Percentiles rank a stretch among this genome's conserved stretches.
These are phyloP conservation scores for Oxyura jamaicensis DNA, from an alignment of 2,113 vertebrate species.

Conservation along the genomic window DNA sequence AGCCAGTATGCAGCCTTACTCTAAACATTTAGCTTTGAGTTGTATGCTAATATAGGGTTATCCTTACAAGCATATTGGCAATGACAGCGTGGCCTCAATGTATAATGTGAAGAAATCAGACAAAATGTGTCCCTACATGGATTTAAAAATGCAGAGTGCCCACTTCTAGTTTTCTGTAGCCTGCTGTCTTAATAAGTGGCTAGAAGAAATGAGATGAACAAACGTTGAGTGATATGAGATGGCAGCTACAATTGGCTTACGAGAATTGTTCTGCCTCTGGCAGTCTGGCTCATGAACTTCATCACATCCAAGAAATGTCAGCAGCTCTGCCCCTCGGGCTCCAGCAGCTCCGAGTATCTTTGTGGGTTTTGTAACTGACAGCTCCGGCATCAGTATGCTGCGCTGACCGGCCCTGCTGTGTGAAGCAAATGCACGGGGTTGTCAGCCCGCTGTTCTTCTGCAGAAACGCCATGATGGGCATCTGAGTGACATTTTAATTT, in stretches of 20 bases:
- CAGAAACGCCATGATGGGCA: conserved; percentile 51
- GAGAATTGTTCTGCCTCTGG: conserved; percentile 51
- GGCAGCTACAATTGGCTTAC: conserved; percentile 52
- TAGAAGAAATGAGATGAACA: conserved; percentile 45
- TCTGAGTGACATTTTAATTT: conserved; percentile 76
- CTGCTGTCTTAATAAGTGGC: background rate
- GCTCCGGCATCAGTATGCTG: background rate
- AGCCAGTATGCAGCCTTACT: background rate
- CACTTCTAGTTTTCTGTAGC: conserved; percentile 21
- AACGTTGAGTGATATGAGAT: conserved; percentile 38
- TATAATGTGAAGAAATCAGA: background rate
- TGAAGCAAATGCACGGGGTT: conserved; percentile 39
- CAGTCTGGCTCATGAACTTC: conserved; percentile 63
- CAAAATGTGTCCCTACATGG: background rate
- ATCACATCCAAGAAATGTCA: conserved; percentile 67
- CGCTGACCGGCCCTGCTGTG: background rate
- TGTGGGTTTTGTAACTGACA: conserved; percentile 63
- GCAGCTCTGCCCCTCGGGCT: conserved; percentile 59
- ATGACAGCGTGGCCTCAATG: background rate
- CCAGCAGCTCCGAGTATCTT: conserved; percentile 35
- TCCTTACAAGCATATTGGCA: background rate
- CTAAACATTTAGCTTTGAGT: background rate
- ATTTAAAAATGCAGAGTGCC: conserved; percentile 14
- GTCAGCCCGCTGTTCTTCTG: conserved; percentile 62
- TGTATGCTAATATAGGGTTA: background rate